Conservation (phyloP, 2,113 vertebrate species). For the Perca schrenkii region DNA sequence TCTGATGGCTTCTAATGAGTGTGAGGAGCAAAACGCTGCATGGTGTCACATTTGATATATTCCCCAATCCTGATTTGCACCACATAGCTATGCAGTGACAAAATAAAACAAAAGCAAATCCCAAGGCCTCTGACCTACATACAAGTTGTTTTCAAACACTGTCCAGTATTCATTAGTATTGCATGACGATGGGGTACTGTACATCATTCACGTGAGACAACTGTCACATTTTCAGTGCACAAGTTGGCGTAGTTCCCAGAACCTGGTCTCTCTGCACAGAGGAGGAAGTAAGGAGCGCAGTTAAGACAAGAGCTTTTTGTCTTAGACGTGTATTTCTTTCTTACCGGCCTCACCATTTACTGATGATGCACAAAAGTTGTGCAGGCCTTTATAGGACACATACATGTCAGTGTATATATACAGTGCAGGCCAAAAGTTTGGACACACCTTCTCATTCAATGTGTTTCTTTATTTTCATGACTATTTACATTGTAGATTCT, state of each 20-base stretch:
- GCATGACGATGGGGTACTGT: conserved; percentile 40
- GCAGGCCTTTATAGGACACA: not conserved
- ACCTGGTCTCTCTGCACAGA: conserved; percentile 25
- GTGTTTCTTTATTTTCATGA: too few relatives aligned
- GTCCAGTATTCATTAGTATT: conserved; percentile 48
- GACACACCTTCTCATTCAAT: too few relatives aligned
- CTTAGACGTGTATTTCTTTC: not conserved
- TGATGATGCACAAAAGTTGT: conserved; percentile 17
- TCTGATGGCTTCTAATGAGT: conserved; percentile 51
- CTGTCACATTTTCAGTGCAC: conserved; percentile 40
- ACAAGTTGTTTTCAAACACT: conserved; percentile 49
- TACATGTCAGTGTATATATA: not conserved
- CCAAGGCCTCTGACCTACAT: conserved; percentile 65
- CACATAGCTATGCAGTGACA: conserved; percentile 8
- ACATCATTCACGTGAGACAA: conserved; percentile 49
- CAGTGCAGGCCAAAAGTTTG: too few relatives aligned
- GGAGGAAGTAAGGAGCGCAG: conserved; percentile 33
- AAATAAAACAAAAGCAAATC: conserved; percentile 6
- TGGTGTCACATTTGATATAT: conserved; percentile 35
- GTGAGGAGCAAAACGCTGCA: conserved; percentile 43
- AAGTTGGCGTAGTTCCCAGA: conserved; percentile 44
- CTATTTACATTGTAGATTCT: too few relatives aligned
- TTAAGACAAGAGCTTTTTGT: conserved; percentile 20
- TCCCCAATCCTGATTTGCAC: conserved; percentile 7
- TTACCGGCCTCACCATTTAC: not conserved